These are phyloP conservation scores for Anguilla marmorata DNA, from an alignment of 2,797 vertebrate genomes.

Conservation along the genomic window DNA sequence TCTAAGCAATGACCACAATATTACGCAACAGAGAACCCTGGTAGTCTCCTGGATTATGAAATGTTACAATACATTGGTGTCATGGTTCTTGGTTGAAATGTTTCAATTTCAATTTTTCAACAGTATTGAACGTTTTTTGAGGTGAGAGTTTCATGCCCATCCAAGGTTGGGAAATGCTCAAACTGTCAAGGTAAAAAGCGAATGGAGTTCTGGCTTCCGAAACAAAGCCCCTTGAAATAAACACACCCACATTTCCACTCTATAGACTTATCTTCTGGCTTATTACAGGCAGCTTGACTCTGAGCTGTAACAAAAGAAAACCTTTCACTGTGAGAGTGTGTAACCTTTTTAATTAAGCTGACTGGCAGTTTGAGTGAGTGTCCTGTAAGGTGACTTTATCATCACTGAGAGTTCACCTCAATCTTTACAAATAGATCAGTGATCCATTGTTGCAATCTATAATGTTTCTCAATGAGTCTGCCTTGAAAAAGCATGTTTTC, in stretches of 20 bases:
- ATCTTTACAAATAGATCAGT: background rate
- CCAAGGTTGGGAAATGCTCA: too few relatives aligned
- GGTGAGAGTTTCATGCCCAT: too few relatives aligned
- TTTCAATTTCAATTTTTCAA: too few relatives aligned
- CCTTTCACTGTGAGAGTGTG: background rate
- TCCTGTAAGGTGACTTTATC: background rate
- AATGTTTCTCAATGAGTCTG: background rate
- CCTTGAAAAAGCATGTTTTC: background rate
- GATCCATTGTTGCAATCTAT: background rate
- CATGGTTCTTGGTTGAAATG: too few relatives aligned
- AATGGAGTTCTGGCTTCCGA: too few relatives aligned
- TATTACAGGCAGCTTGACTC: background rate
- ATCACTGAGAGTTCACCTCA: background rate
- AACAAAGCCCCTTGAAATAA: too few relatives aligned
- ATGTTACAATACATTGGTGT: too few relatives aligned
- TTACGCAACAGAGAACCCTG: too few relatives aligned
- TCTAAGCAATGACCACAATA: too few relatives aligned
- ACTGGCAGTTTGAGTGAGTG: background rate
- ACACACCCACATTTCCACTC: background rate
- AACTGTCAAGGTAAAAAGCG: too few relatives aligned
- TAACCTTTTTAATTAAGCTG: conserved; percentile 8
- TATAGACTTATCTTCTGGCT: background rate
- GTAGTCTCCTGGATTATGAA: too few relatives aligned
- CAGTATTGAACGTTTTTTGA: too few relatives aligned
- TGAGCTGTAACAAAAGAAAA: background rate